Conservation (phyloP, 2,113 vertebrate genomes). For the Chaetodon auriga region DNA sequence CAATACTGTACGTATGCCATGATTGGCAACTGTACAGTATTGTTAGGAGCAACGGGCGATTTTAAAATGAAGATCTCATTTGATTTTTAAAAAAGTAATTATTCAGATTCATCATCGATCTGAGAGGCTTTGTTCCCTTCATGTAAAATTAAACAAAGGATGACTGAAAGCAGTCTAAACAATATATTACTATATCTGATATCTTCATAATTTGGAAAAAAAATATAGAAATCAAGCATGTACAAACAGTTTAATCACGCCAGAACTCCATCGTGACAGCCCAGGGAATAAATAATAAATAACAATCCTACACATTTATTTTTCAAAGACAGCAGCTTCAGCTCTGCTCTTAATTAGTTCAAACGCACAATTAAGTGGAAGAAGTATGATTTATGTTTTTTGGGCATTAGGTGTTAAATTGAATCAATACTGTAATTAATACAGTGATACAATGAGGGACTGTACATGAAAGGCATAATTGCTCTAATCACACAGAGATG, state of each 20-base stretch:
- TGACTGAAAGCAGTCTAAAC: slow-evolving; percentile 1
- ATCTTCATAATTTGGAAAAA: slow-evolving; percentile 44
- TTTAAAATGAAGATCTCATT: slow-evolving; percentile 66
- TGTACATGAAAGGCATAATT: slow-evolving; percentile 70
- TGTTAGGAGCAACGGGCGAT: slow-evolving; percentile 59
- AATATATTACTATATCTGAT: slow-evolving; percentile 8
- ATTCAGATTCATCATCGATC: slow-evolving; percentile 14
- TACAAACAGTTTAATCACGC: slow-evolving; percentile 73
- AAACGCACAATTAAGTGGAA: slow-evolving; percentile 74
- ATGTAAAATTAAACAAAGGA: slow-evolving; percentile 30
- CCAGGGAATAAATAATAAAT: slow-evolving; percentile 77
- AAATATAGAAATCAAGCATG: slow-evolving; percentile 34
- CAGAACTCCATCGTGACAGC: slow-evolving; percentile 69
- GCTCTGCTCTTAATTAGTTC: slow-evolving; percentile 72
- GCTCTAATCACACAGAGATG: slow-evolving; percentile 64
- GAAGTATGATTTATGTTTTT: slow-evolving; percentile 80
- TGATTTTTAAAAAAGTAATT: slow-evolving; percentile 26
- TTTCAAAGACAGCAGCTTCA: slow-evolving; percentile 71
- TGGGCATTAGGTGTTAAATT: slow-evolving; percentile 76
- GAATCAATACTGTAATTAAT: slow-evolving; percentile 80
- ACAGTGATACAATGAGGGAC: slow-evolving; percentile 62
- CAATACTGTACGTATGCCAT: slow-evolving; percentile 92
- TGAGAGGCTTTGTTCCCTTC: slow-evolving; percentile 54
- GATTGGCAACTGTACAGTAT: slow-evolving; percentile 78
- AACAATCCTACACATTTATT: slow-evolving; percentile 71